Evolutionary conservation across 2,888 invertebrate genomes (phyloP).

Genomic region (Linnaemya tessellans): DNA sequence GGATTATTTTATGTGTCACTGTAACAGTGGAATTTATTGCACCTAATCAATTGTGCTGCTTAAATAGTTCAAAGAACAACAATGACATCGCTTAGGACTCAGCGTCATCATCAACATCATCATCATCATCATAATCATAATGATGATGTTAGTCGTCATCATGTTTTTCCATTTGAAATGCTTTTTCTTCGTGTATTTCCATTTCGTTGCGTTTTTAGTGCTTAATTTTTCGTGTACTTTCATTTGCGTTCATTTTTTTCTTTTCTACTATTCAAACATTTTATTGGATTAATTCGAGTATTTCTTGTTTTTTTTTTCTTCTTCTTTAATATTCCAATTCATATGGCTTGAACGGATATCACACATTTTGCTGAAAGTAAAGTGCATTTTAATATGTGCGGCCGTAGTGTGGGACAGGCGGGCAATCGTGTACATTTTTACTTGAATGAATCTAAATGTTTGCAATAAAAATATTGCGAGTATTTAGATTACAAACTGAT

Average conservation of each 20-base stretch:
- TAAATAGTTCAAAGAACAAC: constrained; percentile 52
- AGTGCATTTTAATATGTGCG: constrained; percentile 17
- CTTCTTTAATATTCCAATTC: constrained; percentile 10
- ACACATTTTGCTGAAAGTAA: constrained; percentile 16
- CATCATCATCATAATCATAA: constrained; percentile 15
- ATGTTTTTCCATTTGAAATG: constrained; percentile 8
- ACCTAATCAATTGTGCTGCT: constrained; percentile 61
- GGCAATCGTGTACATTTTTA: neutral
- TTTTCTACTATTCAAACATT: constrained; percentile 39
- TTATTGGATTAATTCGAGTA: constrained; percentile 51
- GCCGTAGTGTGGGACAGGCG: neutral
- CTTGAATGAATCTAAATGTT: constrained; percentile 24
- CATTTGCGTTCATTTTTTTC: constrained; percentile 8
- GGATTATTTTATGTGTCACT: constrained; percentile 79
- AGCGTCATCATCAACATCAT: constrained; percentile 21
- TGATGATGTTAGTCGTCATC: neutral
- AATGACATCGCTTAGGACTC: constrained; percentile 46
- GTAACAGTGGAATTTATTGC: constrained; percentile 80
- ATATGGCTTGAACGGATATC: constrained; percentile 43
- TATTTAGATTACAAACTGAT: neutral
- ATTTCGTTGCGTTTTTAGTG: constrained; percentile 53
- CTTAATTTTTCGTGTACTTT: constrained; percentile 48
- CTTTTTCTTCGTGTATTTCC: constrained; percentile 37
- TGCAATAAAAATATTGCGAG: neutral
- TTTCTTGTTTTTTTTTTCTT: no score